Conservation (phyloP, 2,888 invertebrate species). For the Scotopteryx bipunctaria region DNA sequence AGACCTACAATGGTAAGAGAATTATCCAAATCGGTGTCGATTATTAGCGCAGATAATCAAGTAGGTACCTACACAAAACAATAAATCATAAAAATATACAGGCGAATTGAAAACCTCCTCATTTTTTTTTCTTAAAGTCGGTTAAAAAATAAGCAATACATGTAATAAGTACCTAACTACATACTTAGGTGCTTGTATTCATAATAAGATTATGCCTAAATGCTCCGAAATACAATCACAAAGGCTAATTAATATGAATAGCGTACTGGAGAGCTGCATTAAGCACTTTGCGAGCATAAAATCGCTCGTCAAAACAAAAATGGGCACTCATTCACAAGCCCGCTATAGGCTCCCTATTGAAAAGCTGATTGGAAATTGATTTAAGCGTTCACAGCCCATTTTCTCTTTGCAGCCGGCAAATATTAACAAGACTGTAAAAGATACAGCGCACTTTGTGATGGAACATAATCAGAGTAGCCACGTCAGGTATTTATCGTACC, state of each 20-base stretch:
- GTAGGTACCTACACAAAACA: too few relatives aligned
- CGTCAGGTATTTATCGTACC: conserved; percentile 50
- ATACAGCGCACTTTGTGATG: conserved; percentile 16
- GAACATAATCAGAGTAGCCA: conserved; percentile 1
- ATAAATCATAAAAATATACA: too few relatives aligned
- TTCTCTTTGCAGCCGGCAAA: conserved; percentile 34
- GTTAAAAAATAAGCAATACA: too few relatives aligned
- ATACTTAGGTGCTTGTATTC: neutral
- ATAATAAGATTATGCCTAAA: conserved; percentile 17
- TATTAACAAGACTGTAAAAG: conserved; percentile 41
- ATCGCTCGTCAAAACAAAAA: conserved; percentile 37
- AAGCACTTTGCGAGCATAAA: conserved; percentile 30
- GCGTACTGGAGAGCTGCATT: conserved; percentile 31
- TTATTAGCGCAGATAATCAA: too few relatives aligned
- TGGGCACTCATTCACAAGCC: conserved; percentile 39
- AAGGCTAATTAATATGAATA: conserved; percentile 31
- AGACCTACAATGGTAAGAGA: too few relatives aligned
- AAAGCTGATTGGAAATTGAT: conserved; percentile 54
- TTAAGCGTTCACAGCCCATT: conserved; percentile 40
- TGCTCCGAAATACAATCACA: conserved; percentile 17
- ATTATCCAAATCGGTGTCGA: too few relatives aligned
- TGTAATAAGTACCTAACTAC: too few relatives aligned
- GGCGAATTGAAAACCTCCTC: too few relatives aligned
- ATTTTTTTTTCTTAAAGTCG: too few relatives aligned
- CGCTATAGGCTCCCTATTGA: conserved; percentile 43